These are phyloP conservation scores for Leucosticte australis DNA, from an alignment of 2,113 vertebrate genomes.

Conservation along the genomic window DNA sequence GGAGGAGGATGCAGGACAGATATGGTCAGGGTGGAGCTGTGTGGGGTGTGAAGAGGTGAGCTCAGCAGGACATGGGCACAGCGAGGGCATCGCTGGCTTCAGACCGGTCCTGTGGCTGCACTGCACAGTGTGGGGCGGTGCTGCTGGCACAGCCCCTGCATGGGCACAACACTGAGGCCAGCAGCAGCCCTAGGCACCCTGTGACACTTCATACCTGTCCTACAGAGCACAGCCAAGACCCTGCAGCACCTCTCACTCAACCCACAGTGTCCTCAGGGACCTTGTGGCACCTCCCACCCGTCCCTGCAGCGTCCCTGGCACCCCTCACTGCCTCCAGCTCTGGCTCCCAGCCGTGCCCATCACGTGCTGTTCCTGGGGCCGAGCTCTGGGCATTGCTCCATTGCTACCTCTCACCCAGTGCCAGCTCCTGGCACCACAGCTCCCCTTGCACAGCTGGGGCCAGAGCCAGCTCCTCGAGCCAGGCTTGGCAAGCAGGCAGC, in stretches of 20 bases:
- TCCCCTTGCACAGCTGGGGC: not conserved
- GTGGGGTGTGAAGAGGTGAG: not conserved
- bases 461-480: not conserved
- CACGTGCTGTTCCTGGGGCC: not conserved
- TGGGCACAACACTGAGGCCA: accelerated
- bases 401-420: not conserved
- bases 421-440: not conserved
- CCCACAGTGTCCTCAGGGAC: not conserved
- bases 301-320: not conserved
- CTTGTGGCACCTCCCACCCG: not conserved
- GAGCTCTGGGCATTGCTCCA: not conserved
- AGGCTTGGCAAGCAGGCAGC: not conserved
- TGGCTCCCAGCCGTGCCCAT: not conserved
- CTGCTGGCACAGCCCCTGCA: not conserved
- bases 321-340: not conserved
- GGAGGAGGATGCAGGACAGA: not conserved
- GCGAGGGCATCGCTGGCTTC: accelerated
- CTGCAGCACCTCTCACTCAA: not conserved
- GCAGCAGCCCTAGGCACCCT: not conserved
- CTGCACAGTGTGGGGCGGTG: not conserved
- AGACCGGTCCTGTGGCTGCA: accelerated
- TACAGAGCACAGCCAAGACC: not conserved
- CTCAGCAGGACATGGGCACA: not conserved
- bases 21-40: not conserved
- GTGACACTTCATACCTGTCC: not conserved